phyloP scores from a whole-genome alignment of 2,888 invertebrate species.

The Masnerella sp. region DNA sequence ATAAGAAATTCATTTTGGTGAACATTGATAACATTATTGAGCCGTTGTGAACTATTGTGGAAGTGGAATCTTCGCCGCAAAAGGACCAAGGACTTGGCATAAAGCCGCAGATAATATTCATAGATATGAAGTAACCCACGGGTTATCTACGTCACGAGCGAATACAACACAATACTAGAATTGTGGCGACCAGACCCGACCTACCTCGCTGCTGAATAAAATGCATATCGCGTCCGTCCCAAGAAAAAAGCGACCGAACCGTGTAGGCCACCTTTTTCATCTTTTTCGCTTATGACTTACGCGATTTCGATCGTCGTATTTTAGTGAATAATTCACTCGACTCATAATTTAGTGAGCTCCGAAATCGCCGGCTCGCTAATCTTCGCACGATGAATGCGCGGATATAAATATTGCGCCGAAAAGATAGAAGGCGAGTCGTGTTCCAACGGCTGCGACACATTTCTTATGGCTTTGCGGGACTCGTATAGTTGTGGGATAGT shows the following conservation, averaged over 20 bases:
- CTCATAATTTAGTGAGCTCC: conserved; percentile 25
- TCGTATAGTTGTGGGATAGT: conserved; percentile 56
- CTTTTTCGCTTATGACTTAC: conserved; percentile 32
- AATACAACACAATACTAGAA: conserved; percentile 62
- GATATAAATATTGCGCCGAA: conserved; percentile 44
- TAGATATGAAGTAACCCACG: conserved; percentile 65
- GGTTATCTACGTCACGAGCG: conserved; percentile 66
- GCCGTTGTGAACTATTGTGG: conserved; percentile 63
- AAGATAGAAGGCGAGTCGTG: conserved; percentile 36
- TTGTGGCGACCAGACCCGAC: conserved; percentile 56
- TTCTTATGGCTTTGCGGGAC: conserved; percentile 42
- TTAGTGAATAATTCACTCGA: conserved; percentile 13
- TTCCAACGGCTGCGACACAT: conserved; percentile 51
- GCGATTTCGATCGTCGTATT: conserved; percentile 35
- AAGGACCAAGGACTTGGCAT: conserved; percentile 65
- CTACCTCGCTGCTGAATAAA: conserved; percentile 55
- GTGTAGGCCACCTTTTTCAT: conserved; percentile 20
- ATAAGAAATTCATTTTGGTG: too few relatives aligned
- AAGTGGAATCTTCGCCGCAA: conserved; percentile 63
- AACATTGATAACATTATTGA: conserved; percentile 60
- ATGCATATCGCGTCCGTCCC: conserved; percentile 24
- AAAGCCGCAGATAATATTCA: conserved; percentile 68
- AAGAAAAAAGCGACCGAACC: background rate
- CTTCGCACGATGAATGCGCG: conserved; percentile 27
- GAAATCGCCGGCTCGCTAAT: conserved; percentile 28